A percentile compares a stretch with the other conserved stretches of the same genome.
These are phyloP conservation scores for Gonatopus flavifemur DNA, from an alignment of 1,140 invertebrate species.

Conservation along the genomic window DNA sequence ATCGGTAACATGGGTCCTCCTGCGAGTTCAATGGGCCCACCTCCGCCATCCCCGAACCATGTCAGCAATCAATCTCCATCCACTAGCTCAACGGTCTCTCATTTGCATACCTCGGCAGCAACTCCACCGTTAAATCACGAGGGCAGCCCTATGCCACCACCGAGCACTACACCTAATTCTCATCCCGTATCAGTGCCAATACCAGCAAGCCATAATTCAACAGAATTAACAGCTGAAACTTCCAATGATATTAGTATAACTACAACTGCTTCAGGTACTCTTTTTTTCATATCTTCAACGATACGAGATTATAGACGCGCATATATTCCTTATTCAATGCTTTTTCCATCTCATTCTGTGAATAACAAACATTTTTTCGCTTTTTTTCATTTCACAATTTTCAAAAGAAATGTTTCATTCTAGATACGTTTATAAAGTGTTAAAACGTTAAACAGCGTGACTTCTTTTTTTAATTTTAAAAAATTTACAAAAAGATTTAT, in stretches of 20 bases:
- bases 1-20: slow-evolving; percentile 55
- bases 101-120: slow-evolving; percentile 45
- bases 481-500: too few species aligned
- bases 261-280: slow-evolving; percentile 59
- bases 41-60: slow-evolving; percentile 62
- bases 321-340: too few species aligned
- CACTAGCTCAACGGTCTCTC: slow-evolving; percentile 53
- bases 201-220: slow-evolving; percentile 44
- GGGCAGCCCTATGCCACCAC: slow-evolving; percentile 62
- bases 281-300: too few species aligned
- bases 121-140: slow-evolving; percentile 59
- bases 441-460: too few species aligned
- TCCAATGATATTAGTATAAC: slow-evolving; percentile 64
- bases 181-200: slow-evolving; percentile 49
- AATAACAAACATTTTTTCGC: too few species aligned
- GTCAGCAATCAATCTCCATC: slow-evolving; percentile 59
- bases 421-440: too few species aligned
- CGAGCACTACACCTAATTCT: slow-evolving; percentile 64
- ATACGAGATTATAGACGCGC: too few species aligned
- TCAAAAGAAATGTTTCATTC: too few species aligned
- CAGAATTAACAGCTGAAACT: slow-evolving; percentile 53
- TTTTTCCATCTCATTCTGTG: too few species aligned
- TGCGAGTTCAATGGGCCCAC: slow-evolving; percentile 55
- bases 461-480: too few species aligned
- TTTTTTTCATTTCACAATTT: too few species aligned